Conservation (phyloP, 2,888 invertebrate species). For the Galerucella pusilla region DNA sequence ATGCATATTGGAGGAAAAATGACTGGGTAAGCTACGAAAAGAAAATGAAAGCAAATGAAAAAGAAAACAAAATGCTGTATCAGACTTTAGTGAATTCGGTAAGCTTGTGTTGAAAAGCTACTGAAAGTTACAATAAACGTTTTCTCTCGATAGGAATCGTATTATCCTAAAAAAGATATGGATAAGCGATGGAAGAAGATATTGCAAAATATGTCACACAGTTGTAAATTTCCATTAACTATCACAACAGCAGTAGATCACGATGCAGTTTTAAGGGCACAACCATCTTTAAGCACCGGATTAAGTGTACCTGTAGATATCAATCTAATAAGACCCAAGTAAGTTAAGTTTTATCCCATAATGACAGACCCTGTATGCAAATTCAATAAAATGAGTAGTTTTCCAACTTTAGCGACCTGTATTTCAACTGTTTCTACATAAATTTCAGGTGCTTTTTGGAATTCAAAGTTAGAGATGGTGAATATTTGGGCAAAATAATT, state of each 20-base stretch:
- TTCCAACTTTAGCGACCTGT: background rate
- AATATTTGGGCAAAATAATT: slow-evolving; percentile 59
- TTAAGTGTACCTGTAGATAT: slow-evolving; percentile 43
- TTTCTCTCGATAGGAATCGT: slow-evolving; percentile 45
- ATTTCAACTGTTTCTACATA: background rate
- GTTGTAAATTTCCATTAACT: slow-evolving; percentile 55
- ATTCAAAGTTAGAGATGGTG: slow-evolving; percentile 59
- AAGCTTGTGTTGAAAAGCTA: slow-evolving; percentile 27
- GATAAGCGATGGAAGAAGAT: slow-evolving; percentile 52
- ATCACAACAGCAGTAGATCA: slow-evolving; percentile 52
- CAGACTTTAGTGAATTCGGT: slow-evolving; percentile 44
- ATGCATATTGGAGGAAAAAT: slow-evolving; percentile 53
- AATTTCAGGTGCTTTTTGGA: slow-evolving; percentile 61
- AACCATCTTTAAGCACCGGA: slow-evolving; percentile 57
- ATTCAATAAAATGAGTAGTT: no score
- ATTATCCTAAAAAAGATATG: slow-evolving; percentile 48
- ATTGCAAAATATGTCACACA: slow-evolving; percentile 50
- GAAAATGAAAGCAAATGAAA: slow-evolving; percentile 52
- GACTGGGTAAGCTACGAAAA: slow-evolving; percentile 54
- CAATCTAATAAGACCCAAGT: slow-evolving; percentile 36
- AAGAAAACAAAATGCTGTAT: slow-evolving; percentile 54
- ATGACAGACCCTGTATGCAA: no score
- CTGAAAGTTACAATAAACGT: no score
- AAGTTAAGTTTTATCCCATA: background rate
- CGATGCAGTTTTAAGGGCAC: slow-evolving; percentile 52